Evolutionary conservation across 2,888 invertebrate species (phyloP).

Genomic region (Ischnus inquisitorius): DNA sequence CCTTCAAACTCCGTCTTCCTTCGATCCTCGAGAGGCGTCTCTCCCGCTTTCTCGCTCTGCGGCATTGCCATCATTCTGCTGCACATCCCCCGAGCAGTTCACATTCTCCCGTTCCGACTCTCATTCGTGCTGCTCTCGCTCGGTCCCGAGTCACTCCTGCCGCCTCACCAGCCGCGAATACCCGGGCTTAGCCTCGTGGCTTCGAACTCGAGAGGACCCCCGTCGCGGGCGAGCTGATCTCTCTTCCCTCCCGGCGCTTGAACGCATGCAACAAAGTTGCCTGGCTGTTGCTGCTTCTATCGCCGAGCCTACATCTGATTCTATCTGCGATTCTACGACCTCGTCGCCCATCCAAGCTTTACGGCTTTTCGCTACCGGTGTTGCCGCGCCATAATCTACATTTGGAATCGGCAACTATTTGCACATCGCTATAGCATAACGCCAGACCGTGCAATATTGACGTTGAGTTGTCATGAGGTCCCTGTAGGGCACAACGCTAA

Average conservation of each 20-base stretch:
- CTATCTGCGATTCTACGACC: not conserved
- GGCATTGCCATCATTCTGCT: slow-evolving; percentile 7
- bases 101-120: not conserved
- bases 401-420: not conserved
- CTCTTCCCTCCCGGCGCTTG: not conserved
- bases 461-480: too few species aligned
- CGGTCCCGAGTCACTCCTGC: not conserved
- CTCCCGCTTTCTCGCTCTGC: slow-evolving; percentile 18
- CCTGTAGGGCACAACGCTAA: too few species aligned
- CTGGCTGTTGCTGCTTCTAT: not conserved
- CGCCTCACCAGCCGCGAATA: slow-evolving; percentile 8
- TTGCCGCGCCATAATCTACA: not conserved
- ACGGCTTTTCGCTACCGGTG: not conserved
- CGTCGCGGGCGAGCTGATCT: not conserved
- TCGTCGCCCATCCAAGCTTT: not conserved
- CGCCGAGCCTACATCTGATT: slow-evolving; percentile 8
- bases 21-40: not conserved
- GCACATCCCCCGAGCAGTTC: slow-evolving; percentile 28
- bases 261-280: slow-evolving; percentile 5
- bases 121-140: slow-evolving; percentile 2
- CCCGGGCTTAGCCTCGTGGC: slow-evolving; percentile 20
- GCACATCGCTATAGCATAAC: too few species aligned
- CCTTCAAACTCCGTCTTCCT: slow-evolving; percentile 14
- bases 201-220: slow-evolving; percentile 15
- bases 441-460: too few species aligned